Evolutionary conservation across 1,140 invertebrate genomes (phyloP).

Genomic region (Drosophila erecta): DNA sequence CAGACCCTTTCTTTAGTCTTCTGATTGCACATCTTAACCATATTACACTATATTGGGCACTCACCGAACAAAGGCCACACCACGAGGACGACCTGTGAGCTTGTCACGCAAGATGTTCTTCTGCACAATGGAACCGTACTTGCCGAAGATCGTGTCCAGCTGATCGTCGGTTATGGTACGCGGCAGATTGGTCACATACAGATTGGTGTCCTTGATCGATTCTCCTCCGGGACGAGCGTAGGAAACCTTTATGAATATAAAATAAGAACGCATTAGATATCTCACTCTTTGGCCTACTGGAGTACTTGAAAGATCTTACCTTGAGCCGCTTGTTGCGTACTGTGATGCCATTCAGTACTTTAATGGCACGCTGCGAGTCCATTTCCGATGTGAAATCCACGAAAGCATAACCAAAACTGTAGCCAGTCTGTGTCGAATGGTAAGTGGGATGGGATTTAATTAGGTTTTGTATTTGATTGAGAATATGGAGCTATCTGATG

Average conservation of each 20-base stretch:
- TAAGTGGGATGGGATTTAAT: neutral
- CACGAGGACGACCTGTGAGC: constrained; percentile 92
- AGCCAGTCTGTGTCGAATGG: constrained; percentile 91
- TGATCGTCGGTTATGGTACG: constrained; percentile 92
- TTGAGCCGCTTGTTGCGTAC: constrained; percentile 94
- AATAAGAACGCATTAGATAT: neutral
- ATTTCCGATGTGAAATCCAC: constrained; percentile 95
- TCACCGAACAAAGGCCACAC: constrained; percentile 97
- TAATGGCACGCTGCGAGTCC: constrained; percentile 94
- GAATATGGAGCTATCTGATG: neutral
- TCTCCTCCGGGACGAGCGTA: constrained; percentile 96
- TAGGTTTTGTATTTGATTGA: neutral
- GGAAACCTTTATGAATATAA: constrained; percentile 88
- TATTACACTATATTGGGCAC: constrained; percentile 18
- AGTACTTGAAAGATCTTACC: constrained; percentile 76
- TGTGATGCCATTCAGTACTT: constrained; percentile 94
- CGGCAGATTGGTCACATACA: constrained; percentile 97
- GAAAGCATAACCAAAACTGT: constrained; percentile 98
- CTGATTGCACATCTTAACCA: neutral
- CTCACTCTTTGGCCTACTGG: neutral
- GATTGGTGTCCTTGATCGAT: constrained; percentile 97
- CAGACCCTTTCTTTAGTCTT: neutral
- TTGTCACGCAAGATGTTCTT: constrained; percentile 95
- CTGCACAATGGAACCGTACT: constrained; percentile 95
- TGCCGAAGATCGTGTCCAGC: constrained; percentile 93